Evolutionary conservation across 2,888 invertebrate genomes (phyloP).

Genomic region (Drosophila suboccidentalis): DNA sequence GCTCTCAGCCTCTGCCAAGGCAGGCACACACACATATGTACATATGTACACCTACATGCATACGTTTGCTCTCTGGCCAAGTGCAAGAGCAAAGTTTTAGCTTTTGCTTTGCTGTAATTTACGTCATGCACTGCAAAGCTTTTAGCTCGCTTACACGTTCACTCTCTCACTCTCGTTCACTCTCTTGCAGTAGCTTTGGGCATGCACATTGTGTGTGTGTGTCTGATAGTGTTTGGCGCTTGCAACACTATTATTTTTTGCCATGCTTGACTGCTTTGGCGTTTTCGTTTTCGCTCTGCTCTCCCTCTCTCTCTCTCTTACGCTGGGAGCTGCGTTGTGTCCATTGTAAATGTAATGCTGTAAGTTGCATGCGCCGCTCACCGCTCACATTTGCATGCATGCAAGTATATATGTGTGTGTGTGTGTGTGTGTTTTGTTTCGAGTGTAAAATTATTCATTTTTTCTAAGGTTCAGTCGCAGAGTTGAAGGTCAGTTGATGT

Average conservation of each 20-base stretch:
- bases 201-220: constrained; percentile 14
- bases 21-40: not conserved
- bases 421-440: constrained; percentile 48
- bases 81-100: constrained; percentile 74
- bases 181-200: constrained; percentile 20
- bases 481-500: constrained; percentile 86
- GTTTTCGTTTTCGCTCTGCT: constrained; percentile 39
- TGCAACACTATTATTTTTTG: constrained; percentile 47
- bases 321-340: constrained; percentile 14
- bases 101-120: constrained; percentile 50
- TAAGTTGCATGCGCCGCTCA: constrained; percentile 74
- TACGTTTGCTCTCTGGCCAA: constrained; percentile 54
- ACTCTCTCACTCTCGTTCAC: constrained; percentile 11
- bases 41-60: not conserved
- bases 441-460: constrained; percentile 84
- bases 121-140: constrained; percentile 55
- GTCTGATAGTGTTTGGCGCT: constrained; percentile 29
- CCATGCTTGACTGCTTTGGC: constrained; percentile 44
- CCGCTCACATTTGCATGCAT: constrained; percentile 65
- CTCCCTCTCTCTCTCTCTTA: constrained; percentile 11
- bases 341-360: constrained; percentile 59
- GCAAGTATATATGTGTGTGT: constrained; percentile 25
- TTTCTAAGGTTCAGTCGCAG: constrained; percentile 85
- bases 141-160: constrained; percentile 21
- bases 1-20: constrained; percentile 37